Evolutionary conservation across 2,888 invertebrate species (phyloP), one percentile per base, ranked within the genome.

Genomic region (Molorchus minor): DNA sequence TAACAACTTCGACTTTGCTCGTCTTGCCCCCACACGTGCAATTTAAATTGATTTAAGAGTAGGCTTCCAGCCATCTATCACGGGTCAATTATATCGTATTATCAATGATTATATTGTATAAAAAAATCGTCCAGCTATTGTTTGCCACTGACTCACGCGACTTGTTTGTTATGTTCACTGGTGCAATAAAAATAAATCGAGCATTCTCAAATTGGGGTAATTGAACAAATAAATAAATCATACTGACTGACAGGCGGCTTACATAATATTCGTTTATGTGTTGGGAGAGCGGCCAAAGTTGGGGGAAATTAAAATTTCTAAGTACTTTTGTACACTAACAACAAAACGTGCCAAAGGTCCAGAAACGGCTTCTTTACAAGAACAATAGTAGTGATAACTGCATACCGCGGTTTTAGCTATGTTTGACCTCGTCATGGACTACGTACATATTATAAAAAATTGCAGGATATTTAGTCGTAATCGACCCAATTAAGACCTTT

Each of bases 221-320:
- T 45, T 45, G 45, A 15, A 30, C 45, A 40, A 51, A 51, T 49
- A 49, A 49, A 51, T 51, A 52, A 52, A 52, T 41, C 40, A 33
- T 20, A 30, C 7, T 12, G 16, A 30, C 25, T 17, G 52, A 41
- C 52, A 16, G 30, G 12, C 16, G 30, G 30, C 12, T 41, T 15
- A 19, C 40, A 30, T 45, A n/a, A n/a, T n/a, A 30, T 16, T 45
- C 25, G 30, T 52, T 52, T 41, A 52, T 52, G 16, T 17, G 21
- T 52, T 52, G 52, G 52, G 52, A 40, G 30, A 52, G 19, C 30
- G 29, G 40, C 52, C 52, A 52, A 33, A 33, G n/a, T n/a, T n/a
- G n/a, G n/a, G n/a, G n/a, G n/a, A n/a, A n/a, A n/a, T n/a, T n/a
- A n/a, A n/a, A n/a, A n/a, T n/a, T n/a, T n/a, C n/a, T n/a, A n/a